Evolutionary conservation across 2,888 invertebrate species (phyloP).

Genomic region (Phalangium opilio): DNA sequence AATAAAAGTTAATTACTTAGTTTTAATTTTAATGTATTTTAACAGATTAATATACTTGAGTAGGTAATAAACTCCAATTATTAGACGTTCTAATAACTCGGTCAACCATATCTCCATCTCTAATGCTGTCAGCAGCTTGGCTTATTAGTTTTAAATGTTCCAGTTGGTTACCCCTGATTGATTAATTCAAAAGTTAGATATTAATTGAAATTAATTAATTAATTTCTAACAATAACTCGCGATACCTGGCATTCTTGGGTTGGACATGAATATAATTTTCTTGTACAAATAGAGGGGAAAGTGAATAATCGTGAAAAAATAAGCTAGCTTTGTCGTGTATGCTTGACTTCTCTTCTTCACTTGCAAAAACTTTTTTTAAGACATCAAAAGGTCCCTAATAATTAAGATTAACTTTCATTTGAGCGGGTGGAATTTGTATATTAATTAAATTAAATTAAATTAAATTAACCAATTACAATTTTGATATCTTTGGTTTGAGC

Average conservation of each 20-base stretch:
- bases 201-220: neutral
- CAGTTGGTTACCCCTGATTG: constrained; percentile 31
- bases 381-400: constrained; percentile 83
- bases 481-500: constrained; percentile 54
- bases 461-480: too few species aligned
- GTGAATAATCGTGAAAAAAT: constrained; percentile 93
- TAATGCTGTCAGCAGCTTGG: constrained; percentile 68
- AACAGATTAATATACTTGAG: constrained; percentile 37
- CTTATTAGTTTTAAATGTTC: constrained; percentile 53
- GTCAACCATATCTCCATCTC: constrained; percentile 70
- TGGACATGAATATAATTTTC: constrained; percentile 79
- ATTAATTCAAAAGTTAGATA: neutral
- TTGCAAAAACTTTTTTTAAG: constrained; percentile 68
- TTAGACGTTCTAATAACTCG: constrained; percentile 53
- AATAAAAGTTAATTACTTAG: neutral
- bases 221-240: neutral
- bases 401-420: constrained; percentile 3
- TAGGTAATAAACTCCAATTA: constrained; percentile 69
- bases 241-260: constrained; percentile 55
- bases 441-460: too few species aligned
- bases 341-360: constrained; percentile 55
- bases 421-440: too few species aligned
- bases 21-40: neutral
- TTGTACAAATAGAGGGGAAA: constrained; percentile 92
- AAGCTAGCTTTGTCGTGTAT: constrained; percentile 69